Percentiles rank a stretch among this genome's conserved stretches.
Evolutionary conservation across 2,888 invertebrate species (phyloP).

Genomic region (Drosophila mettleri): DNA sequence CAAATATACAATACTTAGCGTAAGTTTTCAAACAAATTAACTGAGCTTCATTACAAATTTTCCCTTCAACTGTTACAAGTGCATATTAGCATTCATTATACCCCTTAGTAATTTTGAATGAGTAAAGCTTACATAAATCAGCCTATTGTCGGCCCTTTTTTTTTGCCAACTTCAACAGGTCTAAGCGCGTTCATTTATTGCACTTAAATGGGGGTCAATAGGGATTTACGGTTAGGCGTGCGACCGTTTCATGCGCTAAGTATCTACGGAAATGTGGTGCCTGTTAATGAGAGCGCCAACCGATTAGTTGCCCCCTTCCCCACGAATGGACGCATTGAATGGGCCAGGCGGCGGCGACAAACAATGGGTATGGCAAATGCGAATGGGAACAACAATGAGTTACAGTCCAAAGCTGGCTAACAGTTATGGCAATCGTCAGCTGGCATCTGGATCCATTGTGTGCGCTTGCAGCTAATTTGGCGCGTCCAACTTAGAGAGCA

Average conservation of each 20-base stretch:
- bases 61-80: neutral
- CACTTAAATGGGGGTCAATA: conserved; percentile 67
- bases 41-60: neutral
- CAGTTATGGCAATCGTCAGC: conserved; percentile 54
- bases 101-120: too few species aligned
- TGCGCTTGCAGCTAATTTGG: conserved; percentile 44
- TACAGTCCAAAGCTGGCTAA: conserved; percentile 40
- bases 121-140: conserved; percentile 2
- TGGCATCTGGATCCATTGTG: conserved; percentile 30
- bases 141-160: conserved; percentile 29
- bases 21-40: neutral
- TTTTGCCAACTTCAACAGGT: conserved; percentile 4
- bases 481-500: conserved; percentile 29
- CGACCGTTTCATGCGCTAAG: conserved; percentile 46
- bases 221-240: conserved; percentile 72
- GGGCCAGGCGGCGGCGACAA: conserved; percentile 54
- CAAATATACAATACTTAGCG: too few species aligned
- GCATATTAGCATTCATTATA: neutral
- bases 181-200: conserved; percentile 36
- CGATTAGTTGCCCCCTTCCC: conserved; percentile 37
- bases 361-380: conserved; percentile 37
- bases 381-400: conserved; percentile 56
- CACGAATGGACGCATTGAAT: conserved; percentile 58
- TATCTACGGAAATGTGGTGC: conserved; percentile 68
- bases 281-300: conserved; percentile 54